Base-by-base conservation (phyloP, 2,113 vertebrate species). In the Leptocoma aspasia region DNA sequence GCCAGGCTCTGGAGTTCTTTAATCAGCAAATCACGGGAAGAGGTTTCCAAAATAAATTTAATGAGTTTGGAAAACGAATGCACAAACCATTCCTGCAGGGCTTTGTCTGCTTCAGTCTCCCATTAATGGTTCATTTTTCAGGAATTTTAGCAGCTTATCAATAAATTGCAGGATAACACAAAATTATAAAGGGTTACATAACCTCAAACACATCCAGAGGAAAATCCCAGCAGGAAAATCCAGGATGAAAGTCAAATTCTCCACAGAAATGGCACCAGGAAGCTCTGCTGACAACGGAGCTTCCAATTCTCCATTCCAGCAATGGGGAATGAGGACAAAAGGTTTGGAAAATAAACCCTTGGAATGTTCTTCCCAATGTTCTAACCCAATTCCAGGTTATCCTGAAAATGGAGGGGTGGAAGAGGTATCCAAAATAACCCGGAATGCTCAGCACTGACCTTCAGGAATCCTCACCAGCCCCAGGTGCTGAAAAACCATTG, bases 11-110 rank as follows among this genome's bases (percentile, higher is more conserved):
- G 75, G 82, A 69, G 81, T 41, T 66, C 50, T 82, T 47, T 81
- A 44, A 83, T 82, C 91, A 71, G 81, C 82, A 77, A 79, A 85
- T 11, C 57, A 42, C 28, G 18, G 66, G 91, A 86, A 82, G 83
- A 87, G 82, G 19, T 35, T 87, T 81, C 91, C 50, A 37, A 92
- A 94, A 50, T 39, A 82, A 77, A 89, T 61, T 49, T 78, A 92
- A 90, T 69, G 85, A 87, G 61, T 65, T 83, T 89, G 49, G 59
- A 65, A 71, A 89, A 89, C 1, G 57, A 75, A 75, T 50, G 41
- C 22, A 23, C 10, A 11, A 24, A 44, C 47, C 65, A 7, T 53
- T 53, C 71, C 88, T 77, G 84, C 56, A 30, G 89, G 49, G 22
- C 23, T 54, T 35, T 57, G 19, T 10, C 18, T 3, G 2, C 50